A percentile compares a stretch with the other conserved stretches of the same genome.
These are phyloP conservation scores for Folsomia candida DNA, from an alignment of 2,888 invertebrate species.

Conservation along the genomic window DNA sequence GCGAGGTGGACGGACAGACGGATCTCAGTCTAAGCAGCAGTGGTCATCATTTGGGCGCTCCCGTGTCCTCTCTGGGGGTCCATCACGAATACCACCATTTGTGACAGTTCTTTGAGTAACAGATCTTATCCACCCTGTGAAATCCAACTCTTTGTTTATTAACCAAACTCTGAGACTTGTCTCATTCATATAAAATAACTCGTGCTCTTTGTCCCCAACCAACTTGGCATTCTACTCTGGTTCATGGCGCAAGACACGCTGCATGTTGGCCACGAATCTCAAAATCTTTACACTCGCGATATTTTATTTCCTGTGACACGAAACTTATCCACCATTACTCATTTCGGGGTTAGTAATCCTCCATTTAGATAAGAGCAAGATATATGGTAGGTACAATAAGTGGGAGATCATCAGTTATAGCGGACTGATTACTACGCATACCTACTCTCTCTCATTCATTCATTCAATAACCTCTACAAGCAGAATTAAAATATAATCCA, in stretches of 20 bases:
- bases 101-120: constrained; percentile 49
- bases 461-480: no score
- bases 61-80: constrained; percentile 43
- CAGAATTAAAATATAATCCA: no score
- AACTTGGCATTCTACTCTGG: no score
- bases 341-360: no score
- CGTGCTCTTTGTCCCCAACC: background rate
- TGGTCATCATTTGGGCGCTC: constrained; percentile 47
- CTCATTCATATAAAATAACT: background rate
- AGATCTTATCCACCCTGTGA: background rate
- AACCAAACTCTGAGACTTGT: background rate
- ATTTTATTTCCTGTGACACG: no score
- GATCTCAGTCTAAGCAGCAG: constrained; percentile 32
- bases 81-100: constrained; percentile 51
- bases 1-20: constrained; percentile 36
- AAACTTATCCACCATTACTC: no score
- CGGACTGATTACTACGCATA: no score
- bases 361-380: no score
- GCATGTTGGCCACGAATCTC: background rate
- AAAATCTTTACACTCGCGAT: background rate
- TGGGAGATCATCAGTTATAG: no score
- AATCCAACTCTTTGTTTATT: constrained; percentile 10
- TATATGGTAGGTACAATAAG: no score
- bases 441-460: no score
- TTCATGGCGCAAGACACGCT: no score